Base-by-base conservation (phyloP, 2,888 invertebrate genomes). In the Metopia argyrocephala region DNA sequence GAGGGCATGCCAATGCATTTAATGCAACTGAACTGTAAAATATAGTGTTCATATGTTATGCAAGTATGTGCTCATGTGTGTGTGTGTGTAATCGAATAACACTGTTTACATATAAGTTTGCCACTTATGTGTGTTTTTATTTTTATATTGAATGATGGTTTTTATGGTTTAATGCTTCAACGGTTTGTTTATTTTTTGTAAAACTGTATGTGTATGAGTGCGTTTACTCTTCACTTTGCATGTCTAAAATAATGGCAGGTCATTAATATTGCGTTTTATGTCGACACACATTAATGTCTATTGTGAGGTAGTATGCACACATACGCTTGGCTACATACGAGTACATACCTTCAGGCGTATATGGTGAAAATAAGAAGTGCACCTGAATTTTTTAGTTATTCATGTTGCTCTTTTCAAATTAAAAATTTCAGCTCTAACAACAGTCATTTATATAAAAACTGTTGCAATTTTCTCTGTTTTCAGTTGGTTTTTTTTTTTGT, bases 161-260 rank as follows among this genome's bases (percentile, higher is more conserved):
- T 38, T 79, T 71, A 71, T 56, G 79, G 79, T 76, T 79, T 71
- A 62, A 71, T 79, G 79, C 76, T 71, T 76, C 65, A 79, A 68
- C 56, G 54, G 65, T 66, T 66, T 75, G 61, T 65, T 75, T 66
- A 59, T 69, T 25, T 65, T 12, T 38, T 38, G 3, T 38, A 15
- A 54, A 52, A 15, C 31, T 38, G 38, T 38, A 12, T 31, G 31
- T 31, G 31, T 12, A 2, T 38, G 12, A 15, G 12, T 38, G 38
- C 15, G 12, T 38, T 38, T 38, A 38, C 38, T 38, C 15, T 38
- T 38, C 38, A 38, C 38, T 38, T 38, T 38, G 4, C 38, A 38
- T 20, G 48, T 38, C 56, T 48, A 64, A 48, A 62, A 38, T 69
- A 69, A 62, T 76, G 76, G 31, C 76, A 76, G 56, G 56, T 64